Conservation (phyloP, 2,888 invertebrate species). For the Germaria angustata region DNA sequence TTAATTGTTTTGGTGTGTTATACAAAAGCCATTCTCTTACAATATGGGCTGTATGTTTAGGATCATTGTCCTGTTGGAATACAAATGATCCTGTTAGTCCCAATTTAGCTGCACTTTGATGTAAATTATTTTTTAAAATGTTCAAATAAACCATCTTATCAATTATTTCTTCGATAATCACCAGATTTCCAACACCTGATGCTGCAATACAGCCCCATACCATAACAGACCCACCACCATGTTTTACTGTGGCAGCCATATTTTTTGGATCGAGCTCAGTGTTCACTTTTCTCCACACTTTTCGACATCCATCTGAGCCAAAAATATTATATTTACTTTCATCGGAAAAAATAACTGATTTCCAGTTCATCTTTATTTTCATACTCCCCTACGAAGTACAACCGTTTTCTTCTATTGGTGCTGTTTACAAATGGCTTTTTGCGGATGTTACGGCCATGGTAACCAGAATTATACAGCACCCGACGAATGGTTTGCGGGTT, state of each 20-base stretch:
- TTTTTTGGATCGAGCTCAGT: too few species aligned
- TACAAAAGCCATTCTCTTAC: neutral
- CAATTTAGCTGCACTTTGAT: too few species aligned
- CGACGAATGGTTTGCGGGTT: conserved; percentile 19
- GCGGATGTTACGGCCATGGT: conserved; percentile 13
- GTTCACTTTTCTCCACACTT: too few species aligned
- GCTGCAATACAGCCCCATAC: too few species aligned
- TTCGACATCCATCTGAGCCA: conserved; percentile 14
- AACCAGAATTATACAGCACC: conserved; percentile 16
- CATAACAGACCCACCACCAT: too few species aligned
- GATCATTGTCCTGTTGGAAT: too few species aligned
- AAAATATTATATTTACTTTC: conserved; percentile 12
- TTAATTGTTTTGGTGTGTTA: conserved; percentile 21
- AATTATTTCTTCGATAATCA: neutral
- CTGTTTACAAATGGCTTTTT: conserved; percentile 21
- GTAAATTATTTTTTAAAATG: neutral
- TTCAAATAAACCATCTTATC: neutral
- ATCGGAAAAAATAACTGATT: conserved; percentile 21
- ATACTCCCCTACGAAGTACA: conserved; percentile 11
- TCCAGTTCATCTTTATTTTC: conserved; percentile 26
- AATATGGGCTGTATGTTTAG: conserved; percentile 4
- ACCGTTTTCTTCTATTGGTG: conserved; percentile 26
- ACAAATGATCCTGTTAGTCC: too few species aligned
- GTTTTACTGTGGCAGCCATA: too few species aligned
- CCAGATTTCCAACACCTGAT: too few species aligned